Conservation (phyloP, 2,888 invertebrate species). For the Sisyra nigra region DNA sequence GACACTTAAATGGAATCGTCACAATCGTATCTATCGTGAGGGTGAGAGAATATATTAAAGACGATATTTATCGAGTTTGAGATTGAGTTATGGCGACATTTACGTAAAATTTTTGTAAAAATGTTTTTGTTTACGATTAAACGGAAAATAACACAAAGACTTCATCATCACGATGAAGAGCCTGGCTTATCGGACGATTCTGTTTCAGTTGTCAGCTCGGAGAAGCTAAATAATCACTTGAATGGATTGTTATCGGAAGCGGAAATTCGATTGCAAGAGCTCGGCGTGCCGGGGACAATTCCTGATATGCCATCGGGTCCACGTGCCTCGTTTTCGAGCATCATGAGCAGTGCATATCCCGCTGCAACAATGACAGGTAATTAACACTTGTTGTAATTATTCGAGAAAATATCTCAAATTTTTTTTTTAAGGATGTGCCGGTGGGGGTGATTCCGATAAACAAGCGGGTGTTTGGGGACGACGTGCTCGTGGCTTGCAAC, state of each 20-base stretch:
- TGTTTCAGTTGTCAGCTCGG: conserved; percentile 49
- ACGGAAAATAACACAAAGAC: too few species aligned
- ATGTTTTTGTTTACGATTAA: too few species aligned
- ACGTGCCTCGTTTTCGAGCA: conserved; percentile 38
- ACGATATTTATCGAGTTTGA: too few species aligned
- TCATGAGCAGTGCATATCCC: conserved; percentile 31
- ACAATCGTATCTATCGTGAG: too few species aligned
- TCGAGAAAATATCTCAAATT: not conserved
- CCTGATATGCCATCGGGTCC: conserved; percentile 28
- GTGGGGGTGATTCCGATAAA: conserved; percentile 58
- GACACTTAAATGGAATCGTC: too few species aligned
- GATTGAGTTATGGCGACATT: too few species aligned
- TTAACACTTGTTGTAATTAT: not conserved
- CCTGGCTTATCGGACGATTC: not conserved
- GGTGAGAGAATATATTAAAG: too few species aligned
- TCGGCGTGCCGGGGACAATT: conserved; percentile 34
- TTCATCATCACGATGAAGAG: too few species aligned
- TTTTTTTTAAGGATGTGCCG: conserved; percentile 43
- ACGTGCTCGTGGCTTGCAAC: conserved; percentile 54
- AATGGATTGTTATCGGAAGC: conserved; percentile 65
- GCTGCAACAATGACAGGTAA: conserved; percentile 26
- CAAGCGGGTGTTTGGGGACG: conserved; percentile 81
- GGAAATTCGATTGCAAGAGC: conserved; percentile 67
- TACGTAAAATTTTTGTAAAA: too few species aligned
- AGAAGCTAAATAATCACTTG: conserved; percentile 60